A percentile compares a stretch with the other conserved stretches of the same genome.
These are phyloP conservation scores for Nannoperca australis DNA, from an alignment of 2,797 vertebrate species.

Conservation along the genomic window DNA sequence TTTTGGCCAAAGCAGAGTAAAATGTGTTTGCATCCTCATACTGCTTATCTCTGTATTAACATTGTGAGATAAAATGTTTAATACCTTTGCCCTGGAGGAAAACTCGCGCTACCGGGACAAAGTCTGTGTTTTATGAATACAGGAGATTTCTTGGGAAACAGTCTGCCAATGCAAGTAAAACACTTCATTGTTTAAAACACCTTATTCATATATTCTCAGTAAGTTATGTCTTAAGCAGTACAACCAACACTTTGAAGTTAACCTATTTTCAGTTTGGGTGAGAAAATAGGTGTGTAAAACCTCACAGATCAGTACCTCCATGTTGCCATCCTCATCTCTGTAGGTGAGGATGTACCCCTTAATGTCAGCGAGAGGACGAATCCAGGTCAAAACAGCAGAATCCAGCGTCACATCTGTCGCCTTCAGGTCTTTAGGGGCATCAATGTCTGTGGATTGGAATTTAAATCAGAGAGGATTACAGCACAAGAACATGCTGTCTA, in stretches of 20 bases:
- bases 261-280: neutral
- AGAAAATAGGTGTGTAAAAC: neutral
- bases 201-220: neutral
- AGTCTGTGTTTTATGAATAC: neutral
- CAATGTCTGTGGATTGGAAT: slow-evolving; percentile 84
- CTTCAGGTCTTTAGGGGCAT: slow-evolving; percentile 87
- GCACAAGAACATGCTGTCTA: neutral
- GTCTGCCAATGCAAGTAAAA: neutral
- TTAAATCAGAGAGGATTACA: slow-evolving; percentile 39
- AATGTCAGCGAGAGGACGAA: slow-evolving; percentile 86
- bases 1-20: slow-evolving; percentile 6
- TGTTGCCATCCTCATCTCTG: slow-evolving; percentile 78
- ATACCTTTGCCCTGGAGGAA: neutral
- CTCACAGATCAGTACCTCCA: slow-evolving; percentile 69
- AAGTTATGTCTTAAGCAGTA: neutral
- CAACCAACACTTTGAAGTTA: neutral
- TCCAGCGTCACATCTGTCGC: slow-evolving; percentile 82
- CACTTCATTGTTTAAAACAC: neutral
- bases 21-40: neutral
- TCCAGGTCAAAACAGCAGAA: slow-evolving; percentile 87
- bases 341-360: slow-evolving; percentile 89
- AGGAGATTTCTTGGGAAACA: neutral
- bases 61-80: neutral
- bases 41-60: neutral
- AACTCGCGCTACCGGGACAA: neutral